Percentiles rank a stretch among this genome's conserved stretches.
Evolutionary conservation across 2,888 invertebrate species (phyloP).

Genomic region (Abrostola triplasia): DNA sequence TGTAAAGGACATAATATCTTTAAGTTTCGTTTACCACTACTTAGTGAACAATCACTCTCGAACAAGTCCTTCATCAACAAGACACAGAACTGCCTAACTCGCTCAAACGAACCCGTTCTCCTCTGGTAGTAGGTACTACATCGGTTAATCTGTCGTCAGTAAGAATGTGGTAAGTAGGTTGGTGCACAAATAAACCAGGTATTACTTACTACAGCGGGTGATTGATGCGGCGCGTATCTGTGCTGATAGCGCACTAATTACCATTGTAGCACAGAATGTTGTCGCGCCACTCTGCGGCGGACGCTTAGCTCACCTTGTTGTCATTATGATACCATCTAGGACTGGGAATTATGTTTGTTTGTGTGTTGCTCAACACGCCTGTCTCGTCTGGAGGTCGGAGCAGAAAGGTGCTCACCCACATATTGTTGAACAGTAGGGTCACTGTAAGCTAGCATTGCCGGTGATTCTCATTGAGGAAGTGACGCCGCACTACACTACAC

Average conservation of each 20-base stretch:
- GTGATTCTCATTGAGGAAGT: no score
- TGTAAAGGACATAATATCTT: no score
- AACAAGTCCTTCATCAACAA: neutral
- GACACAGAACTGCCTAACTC: constrained; percentile 16
- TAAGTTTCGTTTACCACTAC: no score
- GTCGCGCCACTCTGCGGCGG: constrained; percentile 19
- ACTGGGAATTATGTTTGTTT: no score
- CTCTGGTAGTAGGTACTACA: constrained; percentile 21
- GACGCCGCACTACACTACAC: no score
- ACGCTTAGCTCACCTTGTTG: constrained; percentile 17
- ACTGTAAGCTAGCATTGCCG: no score
- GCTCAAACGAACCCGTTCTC: constrained; percentile 32
- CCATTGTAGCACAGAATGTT: constrained; percentile 39
- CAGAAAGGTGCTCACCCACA: no score
- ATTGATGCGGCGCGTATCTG: constrained; percentile 46
- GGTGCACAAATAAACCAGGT: constrained; percentile 50
- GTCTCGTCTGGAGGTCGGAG: no score
- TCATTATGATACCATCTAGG: constrained; percentile 20
- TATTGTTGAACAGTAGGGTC: no score
- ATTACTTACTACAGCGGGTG: constrained; percentile 27
- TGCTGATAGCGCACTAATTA: constrained; percentile 43
- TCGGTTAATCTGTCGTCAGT: constrained; percentile 49
- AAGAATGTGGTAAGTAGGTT: constrained; percentile 53
- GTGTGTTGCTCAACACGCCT: no score
- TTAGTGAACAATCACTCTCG: neutral